These are phyloP conservation scores for Enhydra lutris DNA, from an alignment of 2,113 vertebrate genomes.

Conservation along the genomic window DNA sequence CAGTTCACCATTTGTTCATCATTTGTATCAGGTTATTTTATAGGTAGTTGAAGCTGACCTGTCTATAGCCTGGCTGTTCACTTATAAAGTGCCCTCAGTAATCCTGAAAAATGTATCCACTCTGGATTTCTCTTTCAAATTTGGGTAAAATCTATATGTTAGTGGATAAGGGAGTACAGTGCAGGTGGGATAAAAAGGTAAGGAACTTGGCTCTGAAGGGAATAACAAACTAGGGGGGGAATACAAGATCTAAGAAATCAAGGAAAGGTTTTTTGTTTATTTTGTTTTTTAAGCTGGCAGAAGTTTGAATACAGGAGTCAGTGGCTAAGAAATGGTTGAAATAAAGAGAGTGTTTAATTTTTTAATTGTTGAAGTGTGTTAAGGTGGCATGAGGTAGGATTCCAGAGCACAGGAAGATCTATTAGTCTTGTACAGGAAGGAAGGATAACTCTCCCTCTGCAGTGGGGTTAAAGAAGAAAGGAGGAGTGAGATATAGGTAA, in stretches of 20 bases:
- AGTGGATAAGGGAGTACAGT: background rate
- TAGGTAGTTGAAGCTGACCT: background rate
- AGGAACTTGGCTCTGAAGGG: background rate
- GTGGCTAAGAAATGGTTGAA: conserved; percentile 18
- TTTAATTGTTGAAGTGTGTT: background rate
- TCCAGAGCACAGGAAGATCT: background rate
- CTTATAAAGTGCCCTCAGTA: background rate
- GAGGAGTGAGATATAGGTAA: background rate
- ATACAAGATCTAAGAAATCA: background rate
- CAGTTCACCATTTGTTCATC: conserved; percentile 30
- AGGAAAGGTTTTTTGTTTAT: background rate
- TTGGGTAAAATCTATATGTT: conserved; percentile 11
- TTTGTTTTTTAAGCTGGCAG: conserved; percentile 3
- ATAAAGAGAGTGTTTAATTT: background rate
- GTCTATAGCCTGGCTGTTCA: background rate
- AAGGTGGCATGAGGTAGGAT: background rate
- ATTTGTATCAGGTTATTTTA: conserved; percentile 28
- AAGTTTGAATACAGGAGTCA: background rate
- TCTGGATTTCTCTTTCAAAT: background rate
- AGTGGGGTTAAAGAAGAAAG: background rate
- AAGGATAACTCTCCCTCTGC: background rate
- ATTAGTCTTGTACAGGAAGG: background rate
- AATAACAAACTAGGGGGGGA: background rate
- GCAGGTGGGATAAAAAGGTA: background rate
- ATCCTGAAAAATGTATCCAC: background rate